Evolutionary conservation across 2,797 vertebrate species (phyloP).

Genomic region (Typhlichthys eigenmanni): DNA sequence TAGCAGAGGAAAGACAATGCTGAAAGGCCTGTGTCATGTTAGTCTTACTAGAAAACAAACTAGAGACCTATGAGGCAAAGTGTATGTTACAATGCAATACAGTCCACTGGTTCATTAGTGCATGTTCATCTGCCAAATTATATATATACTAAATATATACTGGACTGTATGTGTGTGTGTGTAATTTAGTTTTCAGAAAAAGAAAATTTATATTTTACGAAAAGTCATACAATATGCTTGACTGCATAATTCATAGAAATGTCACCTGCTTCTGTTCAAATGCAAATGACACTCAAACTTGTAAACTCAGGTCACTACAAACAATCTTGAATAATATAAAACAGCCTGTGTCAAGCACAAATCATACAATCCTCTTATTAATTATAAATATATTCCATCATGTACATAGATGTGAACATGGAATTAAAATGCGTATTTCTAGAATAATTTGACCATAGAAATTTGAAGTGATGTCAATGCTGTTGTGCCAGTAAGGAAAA

Average conservation of each 20-base stretch:
- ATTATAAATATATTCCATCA: neutral
- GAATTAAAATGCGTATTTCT: too few relatives aligned
- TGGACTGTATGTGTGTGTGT: conserved; percentile 18
- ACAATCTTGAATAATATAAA: conserved; percentile 33
- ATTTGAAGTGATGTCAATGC: too few relatives aligned
- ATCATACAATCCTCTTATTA: neutral
- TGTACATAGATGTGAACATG: conserved; percentile 11
- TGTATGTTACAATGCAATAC: conserved; percentile 24
- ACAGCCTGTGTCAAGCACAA: conserved; percentile 15
- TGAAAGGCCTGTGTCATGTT: conserved; percentile 27
- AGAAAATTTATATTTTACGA: conserved; percentile 31
- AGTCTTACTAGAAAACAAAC: conserved; percentile 11
- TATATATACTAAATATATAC: conserved; percentile 40
- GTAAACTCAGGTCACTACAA: conserved; percentile 26
- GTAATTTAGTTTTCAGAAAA: conserved; percentile 48
- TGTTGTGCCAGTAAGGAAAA: too few relatives aligned
- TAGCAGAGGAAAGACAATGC: conserved; percentile 16
- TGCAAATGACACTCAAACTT: conserved; percentile 25
- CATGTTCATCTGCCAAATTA: conserved; percentile 43
- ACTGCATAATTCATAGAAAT: conserved; percentile 57
- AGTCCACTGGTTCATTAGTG: conserved; percentile 34
- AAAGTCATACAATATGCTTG: conserved; percentile 46
- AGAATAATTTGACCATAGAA: too few relatives aligned
- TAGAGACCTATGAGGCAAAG: conserved; percentile 8
- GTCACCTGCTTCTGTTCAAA: conserved; percentile 43